Conservation (phyloP, 2,888 invertebrate genomes). For the Erebia epiphron region DNA sequence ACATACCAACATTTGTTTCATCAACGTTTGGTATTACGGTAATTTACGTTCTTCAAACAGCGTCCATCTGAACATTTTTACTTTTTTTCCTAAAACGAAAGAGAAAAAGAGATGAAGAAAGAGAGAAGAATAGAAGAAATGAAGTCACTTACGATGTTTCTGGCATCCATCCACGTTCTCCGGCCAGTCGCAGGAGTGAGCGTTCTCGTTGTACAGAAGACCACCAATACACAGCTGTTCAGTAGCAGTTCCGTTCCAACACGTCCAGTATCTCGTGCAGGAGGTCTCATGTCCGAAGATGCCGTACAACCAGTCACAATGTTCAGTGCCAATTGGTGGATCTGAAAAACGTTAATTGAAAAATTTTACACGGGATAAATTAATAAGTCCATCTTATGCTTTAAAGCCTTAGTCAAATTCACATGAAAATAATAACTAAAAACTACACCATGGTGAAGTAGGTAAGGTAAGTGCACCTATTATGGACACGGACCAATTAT, state of each 20-base stretch:
- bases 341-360: slow-evolving; percentile 73
- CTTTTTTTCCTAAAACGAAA: too few relatives aligned
- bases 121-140: not conserved
- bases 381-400: too few relatives aligned
- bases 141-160: slow-evolving; percentile 91
- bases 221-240: slow-evolving; percentile 96
- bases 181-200: slow-evolving; percentile 97
- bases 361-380: not conserved
- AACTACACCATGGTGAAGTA: too few relatives aligned
- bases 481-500: too few relatives aligned
- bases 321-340: slow-evolving; percentile 91
- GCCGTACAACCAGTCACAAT: slow-evolving; percentile 96
- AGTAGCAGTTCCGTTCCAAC: slow-evolving; percentile 96
- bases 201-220: slow-evolving; percentile 93
- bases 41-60: too few relatives aligned
- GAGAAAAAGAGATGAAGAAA: too few relatives aligned
- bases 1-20: too few relatives aligned
- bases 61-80: too few relatives aligned
- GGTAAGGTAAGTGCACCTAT: too few relatives aligned
- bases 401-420: too few relatives aligned
- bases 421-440: too few relatives aligned
- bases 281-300: slow-evolving; percentile 97
- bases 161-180: slow-evolving; percentile 96
- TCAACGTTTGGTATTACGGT: too few relatives aligned
- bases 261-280: slow-evolving; percentile 96